Conservation (phyloP, 2,888 invertebrate species). For the Iphiclides podalirius region DNA sequence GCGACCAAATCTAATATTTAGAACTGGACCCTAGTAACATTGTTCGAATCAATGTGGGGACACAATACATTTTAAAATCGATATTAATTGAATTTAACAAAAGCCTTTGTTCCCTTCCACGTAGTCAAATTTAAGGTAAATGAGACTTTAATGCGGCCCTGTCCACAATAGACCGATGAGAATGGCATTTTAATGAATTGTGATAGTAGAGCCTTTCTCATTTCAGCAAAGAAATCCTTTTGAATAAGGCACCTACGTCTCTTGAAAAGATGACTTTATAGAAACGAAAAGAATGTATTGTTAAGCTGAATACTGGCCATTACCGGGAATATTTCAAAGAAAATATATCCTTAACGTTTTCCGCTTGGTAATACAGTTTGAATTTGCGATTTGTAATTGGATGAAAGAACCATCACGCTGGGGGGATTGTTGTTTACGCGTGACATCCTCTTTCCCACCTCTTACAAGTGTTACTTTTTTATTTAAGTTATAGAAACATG, state of each 20-base stretch:
- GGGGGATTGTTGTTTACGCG: no score
- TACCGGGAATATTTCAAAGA: constrained; percentile 31
- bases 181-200: constrained; percentile 72
- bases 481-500: no score
- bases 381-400: neutral
- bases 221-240: constrained; percentile 51
- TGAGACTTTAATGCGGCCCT: constrained; percentile 56
- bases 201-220: constrained; percentile 54
- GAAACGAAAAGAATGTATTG: constrained; percentile 60
- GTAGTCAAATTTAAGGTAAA: constrained; percentile 45
- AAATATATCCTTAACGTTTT: constrained; percentile 14
- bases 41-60: neutral
- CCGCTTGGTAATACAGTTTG: neutral
- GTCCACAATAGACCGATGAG: constrained; percentile 59
- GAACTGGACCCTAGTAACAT: no score
- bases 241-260: constrained; percentile 62
- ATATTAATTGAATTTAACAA: constrained; percentile 20
- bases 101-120: constrained; percentile 15
- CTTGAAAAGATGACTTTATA: constrained; percentile 60
- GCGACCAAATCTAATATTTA: no score
- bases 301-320: constrained; percentile 62
- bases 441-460: no score
- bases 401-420: no score
- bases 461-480: no score
- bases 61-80: constrained; percentile 7